Evolutionary conservation across 2,888 invertebrate genomes (phyloP).

Genomic region (Sepiola atlantica): DNA sequence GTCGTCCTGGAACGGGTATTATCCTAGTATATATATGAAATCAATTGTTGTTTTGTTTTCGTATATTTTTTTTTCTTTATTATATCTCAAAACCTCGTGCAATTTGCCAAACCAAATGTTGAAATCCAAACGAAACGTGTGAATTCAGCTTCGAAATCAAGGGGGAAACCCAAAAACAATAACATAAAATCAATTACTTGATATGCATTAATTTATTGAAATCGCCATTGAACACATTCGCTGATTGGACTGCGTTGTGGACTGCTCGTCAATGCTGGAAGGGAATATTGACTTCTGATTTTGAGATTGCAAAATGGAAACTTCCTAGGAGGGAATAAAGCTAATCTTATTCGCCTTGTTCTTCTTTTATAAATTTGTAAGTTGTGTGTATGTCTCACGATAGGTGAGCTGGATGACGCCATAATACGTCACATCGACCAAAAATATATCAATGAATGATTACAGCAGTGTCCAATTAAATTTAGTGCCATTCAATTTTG

Average conservation of each 20-base stretch:
- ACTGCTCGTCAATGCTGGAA: background rate
- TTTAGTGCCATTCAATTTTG: no score
- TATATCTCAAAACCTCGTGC: no score
- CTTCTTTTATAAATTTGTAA: background rate
- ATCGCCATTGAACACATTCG: background rate
- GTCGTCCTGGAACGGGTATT: no score
- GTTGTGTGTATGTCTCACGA: no score
- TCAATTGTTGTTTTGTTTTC: no score
- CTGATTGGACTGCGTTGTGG: background rate
- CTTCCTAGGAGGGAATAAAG: no score
- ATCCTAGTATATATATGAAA: no score
- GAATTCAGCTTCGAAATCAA: background rate
- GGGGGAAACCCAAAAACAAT: no score
- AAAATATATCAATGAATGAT: no score
- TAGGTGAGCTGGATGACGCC: no score
- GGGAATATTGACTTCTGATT: background rate
- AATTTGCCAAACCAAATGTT: background rate
- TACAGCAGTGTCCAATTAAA: no score
- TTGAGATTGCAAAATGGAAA: background rate
- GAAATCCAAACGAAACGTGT: background rate
- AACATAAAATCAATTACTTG: background rate
- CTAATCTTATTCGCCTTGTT: background rate
- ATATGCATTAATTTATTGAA: slow-evolving; percentile 15
- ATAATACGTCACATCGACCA: no score
- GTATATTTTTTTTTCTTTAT: background rate